Conservation (phyloP, 2,797 vertebrate species). For the Pseudochirops cupreus region DNA sequence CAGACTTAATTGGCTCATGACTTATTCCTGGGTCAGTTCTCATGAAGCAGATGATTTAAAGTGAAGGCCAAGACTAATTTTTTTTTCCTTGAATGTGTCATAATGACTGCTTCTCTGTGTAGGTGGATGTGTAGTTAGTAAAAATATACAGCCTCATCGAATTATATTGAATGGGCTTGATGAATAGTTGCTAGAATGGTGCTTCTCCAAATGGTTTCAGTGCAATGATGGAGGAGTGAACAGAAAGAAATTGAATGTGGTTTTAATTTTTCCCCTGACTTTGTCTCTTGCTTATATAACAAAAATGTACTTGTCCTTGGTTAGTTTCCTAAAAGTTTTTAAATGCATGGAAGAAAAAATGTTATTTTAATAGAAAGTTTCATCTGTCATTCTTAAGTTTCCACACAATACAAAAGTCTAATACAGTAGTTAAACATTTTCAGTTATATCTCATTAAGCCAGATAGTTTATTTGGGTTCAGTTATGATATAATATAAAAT, state of each 20-base stretch:
- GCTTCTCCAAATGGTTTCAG: conserved; percentile 54
- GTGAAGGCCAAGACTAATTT: conserved; percentile 62
- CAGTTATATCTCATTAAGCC: neutral
- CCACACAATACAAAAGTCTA: conserved; percentile 1
- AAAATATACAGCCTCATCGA: conserved; percentile 74
- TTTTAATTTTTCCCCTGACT: neutral
- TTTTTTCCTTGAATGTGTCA: conserved; percentile 64
- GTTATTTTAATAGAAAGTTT: neutral
- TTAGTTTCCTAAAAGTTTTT: neutral
- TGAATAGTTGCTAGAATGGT: conserved; percentile 64
- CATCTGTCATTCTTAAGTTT: neutral
- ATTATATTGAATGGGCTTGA: conserved; percentile 60
- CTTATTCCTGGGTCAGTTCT: conserved; percentile 62
- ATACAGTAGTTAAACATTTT: conserved; percentile 24
- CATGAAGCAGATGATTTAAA: conserved; percentile 71
- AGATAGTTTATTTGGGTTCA: neutral
- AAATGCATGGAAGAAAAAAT: neutral
- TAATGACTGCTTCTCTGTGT: conserved; percentile 60
- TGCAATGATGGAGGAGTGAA: neutral
- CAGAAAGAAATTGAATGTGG: neutral
- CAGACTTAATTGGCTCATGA: conserved; percentile 76
- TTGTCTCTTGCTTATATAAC: neutral
- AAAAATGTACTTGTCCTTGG: neutral
- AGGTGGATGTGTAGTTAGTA: conserved; percentile 64
- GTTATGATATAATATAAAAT: neutral